Base-by-base conservation (phyloP, 2,113 vertebrate genomes). In the Lycaon pictus region DNA sequence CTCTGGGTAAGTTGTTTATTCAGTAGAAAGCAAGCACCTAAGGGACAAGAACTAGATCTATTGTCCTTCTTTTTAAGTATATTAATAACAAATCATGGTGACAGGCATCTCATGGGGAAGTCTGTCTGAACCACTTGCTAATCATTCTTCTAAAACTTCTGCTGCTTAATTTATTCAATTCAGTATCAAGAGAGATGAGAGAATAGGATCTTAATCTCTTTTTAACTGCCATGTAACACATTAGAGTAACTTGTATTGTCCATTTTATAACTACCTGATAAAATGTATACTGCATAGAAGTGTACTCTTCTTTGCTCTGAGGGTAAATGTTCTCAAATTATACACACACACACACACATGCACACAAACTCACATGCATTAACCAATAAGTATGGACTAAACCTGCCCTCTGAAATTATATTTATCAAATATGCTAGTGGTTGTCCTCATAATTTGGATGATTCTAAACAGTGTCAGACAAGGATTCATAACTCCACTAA, bases 11-110 rank as follows among this genome's bases (percentile, higher is more conserved):
- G 22, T 84, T 88, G 51, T 94, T 96, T 94, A 48, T 93, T 97
- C 43, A 82, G n/a, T 86, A 37, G 37, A 86, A 95, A 53, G 8
- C 4, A 37, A 93, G 22, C 9, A 92, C 81, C 55, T 88, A 56
- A 67, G 95, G 85, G 65, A 88, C 11, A 71, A 23, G 35, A 93
- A 62, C 25, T 25, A 97, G 71, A 94, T 72, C 72, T 25, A 63
- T 53, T 97, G 96, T 86, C 95, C 91, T 96, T 98, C 48, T 90
- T 96, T 96, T 91, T 93, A 96, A 87, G 43, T 72, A 72, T 81
- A 97, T 94, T 88, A 97, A 97, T 98, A 98, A 97, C 97, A 81
- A 97, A 95, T 92, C 80, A 94, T 7, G 11, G n/a, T 85, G 67
- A 80, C 71, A 95, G 2, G 3, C 29, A 17, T 97, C 96, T 97